Conservation (phyloP, 2,113 vertebrate species). For the Maylandia zebra region DNA sequence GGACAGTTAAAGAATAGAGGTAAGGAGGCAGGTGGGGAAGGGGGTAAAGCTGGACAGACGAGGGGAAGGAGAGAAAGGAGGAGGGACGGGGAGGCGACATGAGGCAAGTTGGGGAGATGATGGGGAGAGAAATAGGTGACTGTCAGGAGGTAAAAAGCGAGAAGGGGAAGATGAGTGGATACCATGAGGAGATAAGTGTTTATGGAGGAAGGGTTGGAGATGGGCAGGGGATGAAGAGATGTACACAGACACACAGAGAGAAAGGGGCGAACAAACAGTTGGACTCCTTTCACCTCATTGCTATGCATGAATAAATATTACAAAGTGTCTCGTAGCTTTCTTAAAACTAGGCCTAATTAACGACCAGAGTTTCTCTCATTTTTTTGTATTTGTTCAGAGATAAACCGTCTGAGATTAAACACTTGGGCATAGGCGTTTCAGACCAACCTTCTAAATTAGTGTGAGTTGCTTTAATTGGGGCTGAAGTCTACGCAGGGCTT, state of each 20-base stretch:
- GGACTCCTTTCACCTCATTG: neutral
- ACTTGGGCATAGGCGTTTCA: neutral
- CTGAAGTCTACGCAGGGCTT: constrained; percentile 16
- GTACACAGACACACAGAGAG: neutral
- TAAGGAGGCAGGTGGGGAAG: neutral
- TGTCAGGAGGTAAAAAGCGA: neutral
- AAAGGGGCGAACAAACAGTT: neutral
- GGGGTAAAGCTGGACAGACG: neutral
- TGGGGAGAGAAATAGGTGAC: neutral
- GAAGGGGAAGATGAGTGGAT: neutral
- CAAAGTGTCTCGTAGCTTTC: neutral
- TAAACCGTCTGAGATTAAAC: neutral
- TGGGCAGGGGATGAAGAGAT: constrained; percentile 16
- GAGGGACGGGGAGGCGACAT: neutral
- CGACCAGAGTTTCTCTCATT: neutral
- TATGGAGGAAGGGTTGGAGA: neutral
- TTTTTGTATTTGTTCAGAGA: neutral
- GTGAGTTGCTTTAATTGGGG: constrained; percentile 37
- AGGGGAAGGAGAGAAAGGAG: neutral
- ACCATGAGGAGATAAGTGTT: neutral
- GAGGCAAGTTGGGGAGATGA: neutral
- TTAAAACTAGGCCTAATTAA: constrained; percentile 38
- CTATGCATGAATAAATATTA: constrained; percentile 19
- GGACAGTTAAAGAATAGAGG: neutral
- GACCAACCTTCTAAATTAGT: neutral